phyloP scores from a whole-genome alignment of 2,888 invertebrate species.

The Palloptera scutellata region DNA sequence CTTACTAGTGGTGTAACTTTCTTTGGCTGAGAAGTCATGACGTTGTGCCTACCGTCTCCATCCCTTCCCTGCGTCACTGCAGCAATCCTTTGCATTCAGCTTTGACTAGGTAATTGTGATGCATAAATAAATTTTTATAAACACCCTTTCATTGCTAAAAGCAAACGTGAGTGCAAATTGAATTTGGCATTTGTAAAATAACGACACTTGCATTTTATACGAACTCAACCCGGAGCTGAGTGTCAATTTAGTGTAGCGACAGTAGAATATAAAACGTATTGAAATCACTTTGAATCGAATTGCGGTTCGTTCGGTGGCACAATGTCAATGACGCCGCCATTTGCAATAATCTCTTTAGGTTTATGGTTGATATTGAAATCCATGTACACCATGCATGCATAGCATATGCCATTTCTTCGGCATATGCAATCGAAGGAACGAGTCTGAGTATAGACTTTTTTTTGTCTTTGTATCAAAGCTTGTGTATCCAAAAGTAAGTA shows the following conservation, averaged over 20 bases:
- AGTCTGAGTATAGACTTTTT: too few species aligned
- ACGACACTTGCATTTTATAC: not conserved
- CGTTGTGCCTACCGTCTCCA: too few species aligned
- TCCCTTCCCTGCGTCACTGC: too few species aligned
- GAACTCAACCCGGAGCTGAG: not conserved
- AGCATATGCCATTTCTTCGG: too few species aligned
- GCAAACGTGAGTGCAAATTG: slow-evolving; percentile 2
- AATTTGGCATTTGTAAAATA: not conserved
- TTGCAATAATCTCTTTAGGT: not conserved
- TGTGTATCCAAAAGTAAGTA: too few species aligned
- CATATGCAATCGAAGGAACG: too few species aligned
- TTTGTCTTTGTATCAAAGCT: too few species aligned
- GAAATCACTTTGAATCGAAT: not conserved
- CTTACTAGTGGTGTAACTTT: too few species aligned
- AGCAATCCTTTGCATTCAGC: too few species aligned
- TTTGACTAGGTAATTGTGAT: not conserved
- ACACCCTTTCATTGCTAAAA: not conserved
- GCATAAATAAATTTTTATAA: not conserved
- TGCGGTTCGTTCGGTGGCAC: not conserved
- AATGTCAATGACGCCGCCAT: not conserved
- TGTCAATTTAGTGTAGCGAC: not conserved
- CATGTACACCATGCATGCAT: too few species aligned
- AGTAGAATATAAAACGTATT: not conserved
- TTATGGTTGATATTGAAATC: too few species aligned
- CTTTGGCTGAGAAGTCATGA: too few species aligned